Evolutionary conservation across 2,113 vertebrate genomes (phyloP), one percentile per base, ranked within the genome.

Genomic region (human): DNA sequence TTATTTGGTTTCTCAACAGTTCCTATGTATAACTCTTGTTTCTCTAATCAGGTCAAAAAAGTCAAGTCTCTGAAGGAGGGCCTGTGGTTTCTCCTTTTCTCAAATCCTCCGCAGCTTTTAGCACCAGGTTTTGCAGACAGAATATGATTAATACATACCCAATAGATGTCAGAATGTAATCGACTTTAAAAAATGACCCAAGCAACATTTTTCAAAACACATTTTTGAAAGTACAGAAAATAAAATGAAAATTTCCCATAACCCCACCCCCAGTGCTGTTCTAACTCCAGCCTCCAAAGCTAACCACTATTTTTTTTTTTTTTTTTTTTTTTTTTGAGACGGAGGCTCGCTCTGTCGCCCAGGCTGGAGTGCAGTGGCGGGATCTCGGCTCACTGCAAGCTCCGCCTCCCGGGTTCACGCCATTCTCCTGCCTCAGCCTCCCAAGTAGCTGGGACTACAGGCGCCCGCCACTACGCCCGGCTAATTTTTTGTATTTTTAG

Each of bases 91-190:
- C 25, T 90, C 61, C 52, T 61, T 2, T 86, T 64, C 43, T 73
- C 22, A n/a, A 14, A n/a, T 79, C 45, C 55, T 94, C 81, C 10
- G 4, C 13, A 88, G 43, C 38, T n/a, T 55, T 96, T 72, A 78
- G 83, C 32, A 86, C 73, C 9, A 32, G 90, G 43, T 78, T 64
- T 23, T 16, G 0, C 35, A 92, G 88, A 86, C 50, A 79, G 64
- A 94, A 73, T 89, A 90, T 81, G 79, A 96, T 96, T 97, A 90
- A 89, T 83, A 73, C 50, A 38, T 38, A 92, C 52, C 68, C 85
- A 52, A 86, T 75, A 22, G 68, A 85, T 86, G 82, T 86, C 66
- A 61, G 18, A 79, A 82, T 86, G 78, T 86, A 73, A 81, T 85
- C 82, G 78, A 93, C 50, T 96, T 72, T 23, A 80, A 95, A 90